Percentiles rank a stretch among this genome's conserved stretches.
These are phyloP conservation scores for Cryptoleucopteryx plumbea DNA, from an alignment of 2,113 vertebrate species.

Conservation along the genomic window DNA sequence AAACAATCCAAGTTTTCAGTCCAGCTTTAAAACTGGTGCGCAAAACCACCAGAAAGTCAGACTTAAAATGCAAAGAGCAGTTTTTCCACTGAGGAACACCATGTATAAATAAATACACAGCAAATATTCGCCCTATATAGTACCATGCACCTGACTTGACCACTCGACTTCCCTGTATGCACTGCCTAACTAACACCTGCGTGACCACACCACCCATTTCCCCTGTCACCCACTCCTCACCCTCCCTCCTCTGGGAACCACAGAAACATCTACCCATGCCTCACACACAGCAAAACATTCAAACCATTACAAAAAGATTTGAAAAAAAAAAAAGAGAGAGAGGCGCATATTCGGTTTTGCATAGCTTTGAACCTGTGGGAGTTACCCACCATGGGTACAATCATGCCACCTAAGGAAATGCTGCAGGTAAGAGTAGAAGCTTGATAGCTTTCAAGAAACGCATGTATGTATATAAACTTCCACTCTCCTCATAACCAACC, in stretches of 20 bases:
- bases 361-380: neutral
- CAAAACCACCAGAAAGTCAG: neutral
- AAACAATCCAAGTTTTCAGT: neutral
- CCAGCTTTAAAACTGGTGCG: neutral
- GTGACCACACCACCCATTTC: neutral
- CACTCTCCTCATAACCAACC: neutral
- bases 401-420: neutral
- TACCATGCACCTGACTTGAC: neutral
- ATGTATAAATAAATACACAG: neutral
- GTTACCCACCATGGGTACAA: neutral
- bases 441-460: neutral
- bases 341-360: neutral
- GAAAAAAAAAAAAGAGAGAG: fast-evolving
- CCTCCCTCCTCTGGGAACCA: neutral
- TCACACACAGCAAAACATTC: neutral
- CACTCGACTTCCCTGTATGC: neutral
- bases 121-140: neutral
- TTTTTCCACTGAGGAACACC: neutral
- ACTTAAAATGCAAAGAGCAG: neutral
- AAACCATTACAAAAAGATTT: neutral
- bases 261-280: neutral
- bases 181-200: neutral
- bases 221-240: neutral
- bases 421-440: neutral
- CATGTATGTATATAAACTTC: neutral